Conservation (phyloP, 2,113 vertebrate species). For the Bubo scandiacus region DNA sequence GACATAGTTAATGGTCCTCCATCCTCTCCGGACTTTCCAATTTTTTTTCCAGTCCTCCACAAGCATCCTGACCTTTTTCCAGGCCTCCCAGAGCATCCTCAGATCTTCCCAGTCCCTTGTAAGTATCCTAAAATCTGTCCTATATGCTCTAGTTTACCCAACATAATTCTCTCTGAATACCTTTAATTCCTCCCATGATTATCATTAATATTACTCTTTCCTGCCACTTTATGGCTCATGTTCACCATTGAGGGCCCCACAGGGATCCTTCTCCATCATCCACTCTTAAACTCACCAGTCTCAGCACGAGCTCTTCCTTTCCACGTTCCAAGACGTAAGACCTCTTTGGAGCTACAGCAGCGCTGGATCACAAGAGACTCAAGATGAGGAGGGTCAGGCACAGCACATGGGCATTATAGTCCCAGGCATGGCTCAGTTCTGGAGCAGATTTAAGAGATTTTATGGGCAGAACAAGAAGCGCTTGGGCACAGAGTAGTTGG, state of each 20-base stretch:
- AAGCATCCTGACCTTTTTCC: background rate
- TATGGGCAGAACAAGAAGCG: background rate
- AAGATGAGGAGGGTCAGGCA: background rate
- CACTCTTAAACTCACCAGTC: background rate
- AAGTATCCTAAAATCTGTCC: background rate
- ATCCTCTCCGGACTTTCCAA: background rate
- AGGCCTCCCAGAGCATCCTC: background rate
- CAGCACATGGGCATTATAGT: background rate
- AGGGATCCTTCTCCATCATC: background rate
- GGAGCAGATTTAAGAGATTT: background rate
- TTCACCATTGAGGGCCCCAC: background rate
- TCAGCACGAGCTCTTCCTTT: background rate
- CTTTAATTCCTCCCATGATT: background rate
- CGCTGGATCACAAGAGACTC: background rate
- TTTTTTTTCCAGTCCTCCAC: background rate
- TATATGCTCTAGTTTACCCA: background rate
- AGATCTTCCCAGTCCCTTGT: background rate
- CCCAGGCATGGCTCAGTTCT: background rate
- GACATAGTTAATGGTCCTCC: background rate
- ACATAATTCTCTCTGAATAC: background rate
- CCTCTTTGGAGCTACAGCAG: background rate
- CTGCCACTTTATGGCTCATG: background rate
- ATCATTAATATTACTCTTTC: background rate
- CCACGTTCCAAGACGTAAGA: background rate
- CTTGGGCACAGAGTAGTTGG: background rate